Evolutionary conservation across 2,888 invertebrate species (phyloP).

Genomic region (Lasius fuliginosus): DNA sequence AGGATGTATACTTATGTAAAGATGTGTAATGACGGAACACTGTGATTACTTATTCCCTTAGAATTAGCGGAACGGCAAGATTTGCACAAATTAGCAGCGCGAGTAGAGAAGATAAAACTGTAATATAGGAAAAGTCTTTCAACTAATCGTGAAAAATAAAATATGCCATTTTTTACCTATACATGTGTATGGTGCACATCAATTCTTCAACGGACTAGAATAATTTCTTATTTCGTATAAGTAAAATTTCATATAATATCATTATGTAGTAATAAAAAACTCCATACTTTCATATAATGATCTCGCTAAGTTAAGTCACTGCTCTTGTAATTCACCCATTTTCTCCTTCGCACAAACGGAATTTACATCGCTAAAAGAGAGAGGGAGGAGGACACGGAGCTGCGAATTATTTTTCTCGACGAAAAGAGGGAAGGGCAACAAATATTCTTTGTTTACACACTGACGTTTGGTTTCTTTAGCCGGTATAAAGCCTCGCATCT

Average conservation of each 20-base stretch:
- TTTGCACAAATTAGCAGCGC: constrained; percentile 63
- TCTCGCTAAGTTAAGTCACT: constrained; percentile 78
- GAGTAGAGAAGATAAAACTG: constrained; percentile 23
- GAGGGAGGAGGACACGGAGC: constrained; percentile 43
- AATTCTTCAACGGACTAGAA: background rate
- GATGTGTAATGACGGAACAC: constrained; percentile 61
- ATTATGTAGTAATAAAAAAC: background rate
- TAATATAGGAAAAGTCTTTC: constrained; percentile 53
- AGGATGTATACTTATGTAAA: constrained; percentile 58
- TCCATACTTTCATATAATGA: constrained; percentile 84
- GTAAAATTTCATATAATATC: background rate
- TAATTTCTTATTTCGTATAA: background rate
- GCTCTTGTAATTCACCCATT: constrained; percentile 48
- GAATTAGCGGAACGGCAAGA: constrained; percentile 81
- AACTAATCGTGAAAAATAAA: constrained; percentile 66
- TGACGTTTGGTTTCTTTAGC: constrained; percentile 72
- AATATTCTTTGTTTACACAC: constrained; percentile 75
- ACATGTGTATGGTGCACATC: background rate
- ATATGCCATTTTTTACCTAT: background rate
- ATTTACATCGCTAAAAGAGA: constrained; percentile 39
- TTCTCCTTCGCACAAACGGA: background rate
- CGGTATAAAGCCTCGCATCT: constrained; percentile 73
- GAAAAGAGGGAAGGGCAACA: constrained; percentile 33
- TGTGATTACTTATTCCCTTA: constrained; percentile 83
- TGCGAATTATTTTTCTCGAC: constrained; percentile 64